phyloP scores from a whole-genome alignment of 2,888 invertebrate species.

The Bombyx huttoni region DNA sequence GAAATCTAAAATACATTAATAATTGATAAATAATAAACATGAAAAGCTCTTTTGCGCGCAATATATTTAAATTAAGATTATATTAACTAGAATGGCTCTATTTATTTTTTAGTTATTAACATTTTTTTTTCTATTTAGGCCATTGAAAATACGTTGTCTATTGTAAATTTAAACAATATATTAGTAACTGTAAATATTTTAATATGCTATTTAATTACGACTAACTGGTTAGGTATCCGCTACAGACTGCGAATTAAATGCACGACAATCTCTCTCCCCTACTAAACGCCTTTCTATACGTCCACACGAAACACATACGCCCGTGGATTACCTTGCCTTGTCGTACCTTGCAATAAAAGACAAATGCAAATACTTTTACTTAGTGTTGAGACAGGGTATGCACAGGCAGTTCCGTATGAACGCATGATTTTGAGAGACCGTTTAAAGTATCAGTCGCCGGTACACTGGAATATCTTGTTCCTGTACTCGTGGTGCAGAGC shows the following conservation, averaged over 20 bases:
- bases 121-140: conserved; percentile 26
- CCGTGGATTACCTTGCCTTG: background rate
- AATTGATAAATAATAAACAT: too few relatives aligned
- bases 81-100: background rate
- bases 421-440: conserved; percentile 19
- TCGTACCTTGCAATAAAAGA: background rate
- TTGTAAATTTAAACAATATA: background rate
- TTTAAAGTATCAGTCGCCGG: conserved; percentile 74
- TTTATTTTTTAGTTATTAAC: background rate
- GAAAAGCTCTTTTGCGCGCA: background rate
- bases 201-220: background rate
- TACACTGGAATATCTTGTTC: conserved; percentile 73
- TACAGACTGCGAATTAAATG: conserved; percentile 60
- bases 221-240: conserved; percentile 33
- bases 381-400: conserved; percentile 1
- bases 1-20: too few relatives aligned
- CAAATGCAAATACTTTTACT: background rate
- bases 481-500: conserved; percentile 62
- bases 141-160: conserved; percentile 14
- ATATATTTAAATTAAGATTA: background rate
- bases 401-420: conserved; percentile 19
- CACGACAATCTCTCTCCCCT: conserved; percentile 47
- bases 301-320: conserved; percentile 16
- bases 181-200: background rate
- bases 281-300: conserved; percentile 21